Base-by-base conservation (phyloP, 2,888 invertebrate species). In the Quadroppia sp. region DNA sequence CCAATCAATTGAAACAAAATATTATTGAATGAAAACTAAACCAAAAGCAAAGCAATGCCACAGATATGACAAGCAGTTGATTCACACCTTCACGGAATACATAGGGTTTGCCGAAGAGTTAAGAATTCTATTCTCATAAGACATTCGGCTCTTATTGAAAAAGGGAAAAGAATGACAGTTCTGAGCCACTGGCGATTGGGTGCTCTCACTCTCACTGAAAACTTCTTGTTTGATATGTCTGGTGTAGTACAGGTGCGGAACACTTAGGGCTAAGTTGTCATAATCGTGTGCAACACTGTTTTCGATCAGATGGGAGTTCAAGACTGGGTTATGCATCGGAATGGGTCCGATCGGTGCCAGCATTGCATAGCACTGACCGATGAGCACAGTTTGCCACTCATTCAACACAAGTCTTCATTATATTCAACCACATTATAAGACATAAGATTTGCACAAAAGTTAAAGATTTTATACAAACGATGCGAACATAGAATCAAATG, bases 161-260 rank as follows among this genome's bases (percentile, higher is more conserved):
- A 61, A 61, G 11, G 53, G 17, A 28, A 61, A 61, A 15, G 11
- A n/a, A n/a, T n/a, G 61, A 61, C 32, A 32, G 32, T 61, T 61
- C 61, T 61, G 61, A 3, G 30, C 6, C 3, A 15, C 61, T 32
- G 7, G 11, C n/a, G 61, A 61, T 11, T 61, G 61, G 20, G n/a
- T n/a, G n/a, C 15, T 17, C 30, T 61, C 61, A 61, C 61, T 61
- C 15, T 61, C 61, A 61, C 61, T 61, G 32, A 61, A 3, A 56
- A 56, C 32, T n/a, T 61, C 61, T 61, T 61, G 61, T 61, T 61
- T 61, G n/a, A 61, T 61, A 61, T 61, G 61, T 32, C 61, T 4
- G 9, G 15, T 23, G 61, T 61, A 61, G 32, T 61, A 61, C 7
- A 61, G 32, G 61, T 61, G 61, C 32, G 61, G 30, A 30, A 30